phyloP scores from a whole-genome alignment of 2,888 invertebrate genomes.

The Balanococcus diminutus region DNA sequence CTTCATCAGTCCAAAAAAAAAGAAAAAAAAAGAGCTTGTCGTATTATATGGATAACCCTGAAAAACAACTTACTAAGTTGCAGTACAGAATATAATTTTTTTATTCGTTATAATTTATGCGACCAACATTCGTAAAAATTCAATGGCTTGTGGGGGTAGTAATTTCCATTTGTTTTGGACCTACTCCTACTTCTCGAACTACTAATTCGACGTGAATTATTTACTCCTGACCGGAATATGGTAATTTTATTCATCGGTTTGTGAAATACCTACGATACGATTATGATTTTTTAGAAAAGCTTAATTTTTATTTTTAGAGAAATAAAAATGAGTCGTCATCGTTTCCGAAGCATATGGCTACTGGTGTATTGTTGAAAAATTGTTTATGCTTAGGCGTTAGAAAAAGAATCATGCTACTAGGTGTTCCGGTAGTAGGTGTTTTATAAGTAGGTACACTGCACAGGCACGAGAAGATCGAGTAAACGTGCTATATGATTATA shows the following conservation, averaged over 20 bases:
- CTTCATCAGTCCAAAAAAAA: too few species aligned
- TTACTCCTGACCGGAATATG: not conserved
- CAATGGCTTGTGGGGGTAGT: not conserved
- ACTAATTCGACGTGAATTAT: not conserved
- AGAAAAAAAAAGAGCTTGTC: too few species aligned
- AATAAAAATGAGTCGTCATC: not conserved
- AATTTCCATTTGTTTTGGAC: not conserved
- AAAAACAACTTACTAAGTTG: too few species aligned
- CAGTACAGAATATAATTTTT: too few species aligned
- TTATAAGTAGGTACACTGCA: too few species aligned
- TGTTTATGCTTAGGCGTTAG: not conserved
- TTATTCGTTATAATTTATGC: not conserved
- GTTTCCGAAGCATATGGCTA: not conserved
- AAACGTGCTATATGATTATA: not conserved
- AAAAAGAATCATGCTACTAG: not conserved
- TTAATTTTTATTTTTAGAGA: not conserved
- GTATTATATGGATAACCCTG: too few species aligned
- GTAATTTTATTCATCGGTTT: not conserved
- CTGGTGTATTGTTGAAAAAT: not conserved
- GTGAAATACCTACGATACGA: not conserved
- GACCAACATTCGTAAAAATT: not conserved
- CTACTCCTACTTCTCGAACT: not conserved
- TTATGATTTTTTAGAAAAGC: not conserved
- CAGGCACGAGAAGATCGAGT: too few species aligned
- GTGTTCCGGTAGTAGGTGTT: not conserved